These are phyloP conservation scores for Acanthurus tractus DNA, from an alignment of 2,797 vertebrate species.

Conservation along the genomic window DNA sequence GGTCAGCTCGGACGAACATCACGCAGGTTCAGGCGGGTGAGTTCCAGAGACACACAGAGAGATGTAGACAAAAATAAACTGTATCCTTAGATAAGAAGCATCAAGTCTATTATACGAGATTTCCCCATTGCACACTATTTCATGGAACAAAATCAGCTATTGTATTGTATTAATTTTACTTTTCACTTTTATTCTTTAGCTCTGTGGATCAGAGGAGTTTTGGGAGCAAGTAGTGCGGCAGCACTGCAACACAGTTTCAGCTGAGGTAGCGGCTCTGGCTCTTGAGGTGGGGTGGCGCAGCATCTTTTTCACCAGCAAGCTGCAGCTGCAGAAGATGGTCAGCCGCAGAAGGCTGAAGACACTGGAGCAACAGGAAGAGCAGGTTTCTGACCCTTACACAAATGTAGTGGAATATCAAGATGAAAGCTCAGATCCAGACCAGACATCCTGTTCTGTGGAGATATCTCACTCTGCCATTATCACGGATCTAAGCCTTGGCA, in stretches of 20 bases:
- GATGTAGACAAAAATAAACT: background rate
- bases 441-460: slow-evolving; percentile 6
- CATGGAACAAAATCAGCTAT: background rate
- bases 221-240: slow-evolving; percentile 86
- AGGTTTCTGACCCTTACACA: slow-evolving; percentile 1
- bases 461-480: slow-evolving; percentile 14
- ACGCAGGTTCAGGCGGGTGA: slow-evolving; percentile 84
- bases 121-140: background rate
- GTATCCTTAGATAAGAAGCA: background rate
- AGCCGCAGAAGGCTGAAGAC: slow-evolving; percentile 74
- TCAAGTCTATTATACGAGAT: background rate
- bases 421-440: slow-evolving; percentile 25
- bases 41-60: slow-evolving; percentile 28
- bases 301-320: slow-evolving; percentile 88
- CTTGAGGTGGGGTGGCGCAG: slow-evolving; percentile 86
- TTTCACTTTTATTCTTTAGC: slow-evolving; percentile 62
- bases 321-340: slow-evolving; percentile 88
- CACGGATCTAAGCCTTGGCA: slow-evolving; percentile 4
- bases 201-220: slow-evolving; percentile 85
- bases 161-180: background rate
- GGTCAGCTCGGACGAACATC: slow-evolving; percentile 87
- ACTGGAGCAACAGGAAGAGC: slow-evolving; percentile 9
- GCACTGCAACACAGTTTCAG: slow-evolving; percentile 78
- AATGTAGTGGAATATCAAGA: slow-evolving; percentile 8
- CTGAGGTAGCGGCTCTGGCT: slow-evolving; percentile 84